Base-by-base conservation (phyloP, 2,797 vertebrate species). In the Ceyx erithaca region DNA sequence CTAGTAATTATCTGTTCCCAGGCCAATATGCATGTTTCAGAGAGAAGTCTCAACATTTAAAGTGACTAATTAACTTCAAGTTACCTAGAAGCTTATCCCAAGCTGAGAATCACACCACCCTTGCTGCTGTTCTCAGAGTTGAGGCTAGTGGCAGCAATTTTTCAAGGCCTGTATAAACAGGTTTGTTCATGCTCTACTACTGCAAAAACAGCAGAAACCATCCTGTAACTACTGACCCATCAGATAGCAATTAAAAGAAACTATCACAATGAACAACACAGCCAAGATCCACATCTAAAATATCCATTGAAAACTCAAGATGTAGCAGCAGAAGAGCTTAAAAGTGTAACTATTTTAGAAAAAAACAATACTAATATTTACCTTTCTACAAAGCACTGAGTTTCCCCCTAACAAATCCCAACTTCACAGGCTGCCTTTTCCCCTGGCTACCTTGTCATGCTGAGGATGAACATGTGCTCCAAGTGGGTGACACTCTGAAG, bases 181-280 rank as follows among this genome's bases (percentile, higher is more conserved):
- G 61, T 57, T 52, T 75, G 51, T 73, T 51, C 11, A 11, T 0
- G 14, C 70, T 85, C 72, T 43, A 13, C 82, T 67, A 49, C 54
- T 71, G 72, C 69, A 78, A 85, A 90, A 89, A 40, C 43, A 92
- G 67, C 58, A 91, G 33, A 92, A 94, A 58, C 23, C 30, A 54
- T 49, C 71, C 3, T 5, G 25, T 14, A 91, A 33, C 59, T 68
- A 41, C 73, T 52, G 55, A 90, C 52, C 52, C 85, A 92, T 17
- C 49, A 37, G 71, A 43, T 22, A 30, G 20, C 57, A 30, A n/a
- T 78, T 12, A 66, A 78, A 40, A 91, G 48, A 43, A 83, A n/a
- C 73, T 8, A n/a, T 23, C 23, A 31, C 10, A 18, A 23, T 6
- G 10, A 80, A 18, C 16, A 80, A 18, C 26, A 26, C 46, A 49